Evolutionary conservation across 2,113 vertebrate species (phyloP), one percentile per base, ranked within the genome.

Genomic region (Bagarius yarrelli): DNA sequence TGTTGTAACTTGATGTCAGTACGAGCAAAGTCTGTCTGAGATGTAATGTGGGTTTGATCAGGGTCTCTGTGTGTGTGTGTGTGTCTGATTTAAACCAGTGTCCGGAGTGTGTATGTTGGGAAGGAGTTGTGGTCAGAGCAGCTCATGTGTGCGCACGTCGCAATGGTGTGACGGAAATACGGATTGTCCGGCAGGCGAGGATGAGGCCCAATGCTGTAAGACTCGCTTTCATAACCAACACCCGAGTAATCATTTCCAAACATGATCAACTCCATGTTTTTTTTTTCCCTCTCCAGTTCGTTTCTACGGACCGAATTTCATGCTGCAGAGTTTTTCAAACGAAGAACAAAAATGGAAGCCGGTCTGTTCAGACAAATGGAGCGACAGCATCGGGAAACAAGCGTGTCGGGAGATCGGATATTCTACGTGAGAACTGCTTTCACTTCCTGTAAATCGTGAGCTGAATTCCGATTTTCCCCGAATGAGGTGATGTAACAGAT

Each of bases 141-240:
- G 70, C 0, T 19, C 23, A 30, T 92, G 91, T 75, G 76, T 92
- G 34, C 82, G 73, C 14, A 2, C 8, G 1, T 87, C 81, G 0
- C 86, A 84, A 84, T 91, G 90, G 90, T 94, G 92, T 40, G 86
- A 94, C 16, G 90, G 91, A 0, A 72, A 80, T 25, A 6, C 0
- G 27, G 89, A 94, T 83, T 93, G 92, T 83, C 2, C 76, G 0
- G 0, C 70, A 0, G 89, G 87, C 61, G 85, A 90, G 63, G 92
- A 93, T 59, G 91, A 94, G 81, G 40, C 85, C 25, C 69, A 85
- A 0, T 93, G 93, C 84, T 90, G 93, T 94, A 59, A 86, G 89
- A 79, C 23, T 77, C 6, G 25, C 19, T 25, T 27, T 16, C 0
- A 25, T 18, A 57, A 11, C 8, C 27, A 47, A n/a, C 34, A 57